Base-by-base conservation (phyloP, 2,888 invertebrate genomes). In the Caenorhabditis sulstoni region DNA sequence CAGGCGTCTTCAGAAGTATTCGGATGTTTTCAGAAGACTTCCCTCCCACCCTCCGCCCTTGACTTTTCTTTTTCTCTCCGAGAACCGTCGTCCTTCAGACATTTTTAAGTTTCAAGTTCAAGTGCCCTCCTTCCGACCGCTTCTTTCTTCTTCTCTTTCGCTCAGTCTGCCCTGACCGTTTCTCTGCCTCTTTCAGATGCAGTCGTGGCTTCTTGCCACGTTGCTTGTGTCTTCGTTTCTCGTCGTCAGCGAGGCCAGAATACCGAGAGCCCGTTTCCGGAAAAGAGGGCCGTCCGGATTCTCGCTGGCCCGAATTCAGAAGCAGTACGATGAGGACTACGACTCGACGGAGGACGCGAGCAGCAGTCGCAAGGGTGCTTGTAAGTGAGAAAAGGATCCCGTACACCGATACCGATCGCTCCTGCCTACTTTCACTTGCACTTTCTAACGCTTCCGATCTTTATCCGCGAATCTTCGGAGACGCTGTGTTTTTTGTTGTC, bases 211-310 rank as follows among this genome's bases (percentile, higher is more conserved):
- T 61, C 55, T 64, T 47, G 23, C 50, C 5, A 22, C 16, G 3
- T 16, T 44, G 14, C 52, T 50, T 49, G 14, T 57, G 16, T 23
- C 45, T 20, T 3, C 45, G 2, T 22, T 22, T 22, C 11, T 55
- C n/a, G n/a, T 59, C 29, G 18, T 50, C 16, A 39, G 45, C 22
- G 75, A 75, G 7, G 22, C 49, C n/a, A 52, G 67, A 23, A 18
- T 75, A 18, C 67, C 75, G 41, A 53, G 67, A 62, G 80, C 53
- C 9, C 58, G 81, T 39, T 71, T 66, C 18, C 79, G 78, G 41
- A 81, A 73, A 58, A 80, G 82, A 39, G 64, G 70, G 1, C 85
- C 85, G 9, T 73, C 83, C 37, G 84, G 82, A 8, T 86, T 86
- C 58, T 74, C 80, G 1, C 57, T 86, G 41, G 86, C 86, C 1